These are phyloP conservation scores for Ceyx melanurus DNA, from an alignment of 2,113 vertebrate genomes.

Conservation along the genomic window DNA sequence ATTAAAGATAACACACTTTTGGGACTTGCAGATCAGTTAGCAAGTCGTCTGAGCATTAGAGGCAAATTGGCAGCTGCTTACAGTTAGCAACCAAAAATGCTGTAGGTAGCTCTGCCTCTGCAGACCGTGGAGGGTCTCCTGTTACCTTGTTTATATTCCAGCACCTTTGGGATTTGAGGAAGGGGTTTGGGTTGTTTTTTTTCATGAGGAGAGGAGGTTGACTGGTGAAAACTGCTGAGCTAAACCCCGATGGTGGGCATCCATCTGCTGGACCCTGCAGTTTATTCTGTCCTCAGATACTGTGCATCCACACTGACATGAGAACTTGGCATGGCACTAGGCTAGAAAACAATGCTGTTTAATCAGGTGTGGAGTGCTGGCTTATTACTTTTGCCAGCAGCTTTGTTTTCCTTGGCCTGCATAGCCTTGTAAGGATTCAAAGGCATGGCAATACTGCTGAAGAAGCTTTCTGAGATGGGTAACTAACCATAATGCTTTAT, in stretches of 20 bases:
- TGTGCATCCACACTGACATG: neutral
- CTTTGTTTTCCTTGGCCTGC: constrained; percentile 71
- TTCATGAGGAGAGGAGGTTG: neutral
- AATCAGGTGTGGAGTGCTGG: constrained; percentile 63
- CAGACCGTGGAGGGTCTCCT: constrained; percentile 34
- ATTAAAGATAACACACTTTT: constrained; percentile 70
- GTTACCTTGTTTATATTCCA: constrained; percentile 51
- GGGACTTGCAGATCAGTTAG: constrained; percentile 71
- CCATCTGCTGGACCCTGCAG: neutral
- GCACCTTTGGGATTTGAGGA: constrained; percentile 12
- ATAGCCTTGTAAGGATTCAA: constrained; percentile 59
- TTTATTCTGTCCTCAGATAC: neutral
- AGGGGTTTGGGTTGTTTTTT: neutral
- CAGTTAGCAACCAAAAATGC: constrained; percentile 60
- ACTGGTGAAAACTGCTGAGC: neutral
- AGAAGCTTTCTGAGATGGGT: constrained; percentile 55
- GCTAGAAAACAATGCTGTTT: constrained; percentile 65
- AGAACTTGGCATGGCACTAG: constrained; percentile 46
- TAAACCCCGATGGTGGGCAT: neutral
- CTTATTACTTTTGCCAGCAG: constrained; percentile 62
- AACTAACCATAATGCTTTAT: constrained; percentile 49
- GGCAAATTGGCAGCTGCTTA: constrained; percentile 66
- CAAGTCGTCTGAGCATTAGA: constrained; percentile 41
- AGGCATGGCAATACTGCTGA: constrained; percentile 27
- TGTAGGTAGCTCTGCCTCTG: constrained; percentile 50